These are phyloP conservation scores for Siniperca obscura DNA, from an alignment of 2,797 vertebrate genomes.

Conservation along the genomic window DNA sequence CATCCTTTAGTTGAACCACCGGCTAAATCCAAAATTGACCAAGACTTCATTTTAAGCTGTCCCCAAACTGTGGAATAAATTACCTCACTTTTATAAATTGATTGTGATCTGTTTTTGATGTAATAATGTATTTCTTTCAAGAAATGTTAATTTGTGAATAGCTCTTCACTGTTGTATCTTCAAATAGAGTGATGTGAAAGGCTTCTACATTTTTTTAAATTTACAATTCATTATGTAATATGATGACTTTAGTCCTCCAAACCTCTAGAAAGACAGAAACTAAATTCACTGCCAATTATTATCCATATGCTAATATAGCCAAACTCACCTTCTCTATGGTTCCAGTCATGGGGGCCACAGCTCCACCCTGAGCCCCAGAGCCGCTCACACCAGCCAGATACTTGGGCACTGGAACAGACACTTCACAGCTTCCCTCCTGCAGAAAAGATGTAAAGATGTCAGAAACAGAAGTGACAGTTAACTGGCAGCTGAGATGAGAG, in stretches of 20 bases:
- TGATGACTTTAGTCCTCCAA: not conserved
- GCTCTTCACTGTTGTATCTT: not conserved
- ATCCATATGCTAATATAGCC: accelerated
- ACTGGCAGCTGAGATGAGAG: slow-evolving; percentile 13
- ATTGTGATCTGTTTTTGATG: not conserved
- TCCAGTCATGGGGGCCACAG: slow-evolving; percentile 95
- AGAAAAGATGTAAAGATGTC: not conserved
- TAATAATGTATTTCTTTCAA: not conserved
- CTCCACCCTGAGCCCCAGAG: slow-evolving; percentile 83
- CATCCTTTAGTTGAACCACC: not conserved
- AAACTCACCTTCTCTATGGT: slow-evolving; percentile 94
- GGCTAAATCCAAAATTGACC: no score
- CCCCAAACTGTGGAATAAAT: not conserved
- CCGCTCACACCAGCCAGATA: slow-evolving; percentile 87
- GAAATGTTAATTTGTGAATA: not conserved
- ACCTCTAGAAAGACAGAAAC: not conserved
- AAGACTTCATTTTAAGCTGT: no score
- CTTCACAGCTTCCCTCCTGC: slow-evolving; percentile 88
- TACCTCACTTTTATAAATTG: not conserved
- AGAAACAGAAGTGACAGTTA: not conserved
- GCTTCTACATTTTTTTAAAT: not conserved
- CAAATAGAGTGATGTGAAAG: not conserved
- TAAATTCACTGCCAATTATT: not conserved
- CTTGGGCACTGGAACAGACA: slow-evolving; percentile 90
- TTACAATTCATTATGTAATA: not conserved